Conservation (phyloP, 92 coral and sea anemone species). For the Diadumene lineata region DNA sequence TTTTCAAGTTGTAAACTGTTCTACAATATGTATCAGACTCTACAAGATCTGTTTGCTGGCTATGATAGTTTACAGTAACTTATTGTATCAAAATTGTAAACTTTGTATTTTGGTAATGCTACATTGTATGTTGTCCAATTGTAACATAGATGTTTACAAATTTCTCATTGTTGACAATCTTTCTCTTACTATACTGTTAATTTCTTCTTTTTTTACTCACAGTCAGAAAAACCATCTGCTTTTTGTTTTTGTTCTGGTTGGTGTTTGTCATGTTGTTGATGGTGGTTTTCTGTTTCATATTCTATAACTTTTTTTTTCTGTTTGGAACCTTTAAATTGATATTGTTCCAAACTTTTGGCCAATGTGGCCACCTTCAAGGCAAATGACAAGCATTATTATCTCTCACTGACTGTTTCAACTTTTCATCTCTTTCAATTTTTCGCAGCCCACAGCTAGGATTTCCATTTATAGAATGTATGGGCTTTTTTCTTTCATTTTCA, state of each 20-base stretch:
- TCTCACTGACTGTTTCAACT: too few species aligned
- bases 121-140: neutral
- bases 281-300: neutral
- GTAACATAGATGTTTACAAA: neutral
- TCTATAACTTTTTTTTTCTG: neutral
- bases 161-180: neutral
- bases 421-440: too few species aligned
- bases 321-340: neutral
- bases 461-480: too few species aligned
- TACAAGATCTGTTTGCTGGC: neutral
- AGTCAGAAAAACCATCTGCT: neutral
- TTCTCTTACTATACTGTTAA: neutral
- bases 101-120: neutral
- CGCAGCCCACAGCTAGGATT: too few species aligned
- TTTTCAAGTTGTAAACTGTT: neutral
- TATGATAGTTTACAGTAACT: neutral
- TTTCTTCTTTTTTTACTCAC: neutral
- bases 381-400: too few species aligned
- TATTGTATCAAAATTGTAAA: neutral
- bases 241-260: neutral
- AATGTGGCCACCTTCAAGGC: too few species aligned
- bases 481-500: too few species aligned
- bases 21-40: neutral
- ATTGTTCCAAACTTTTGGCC: too few species aligned
- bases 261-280: neutral